These are phyloP conservation scores for Campoletis raptor DNA, from an alignment of 2,888 invertebrate species.

Conservation along the genomic window DNA sequence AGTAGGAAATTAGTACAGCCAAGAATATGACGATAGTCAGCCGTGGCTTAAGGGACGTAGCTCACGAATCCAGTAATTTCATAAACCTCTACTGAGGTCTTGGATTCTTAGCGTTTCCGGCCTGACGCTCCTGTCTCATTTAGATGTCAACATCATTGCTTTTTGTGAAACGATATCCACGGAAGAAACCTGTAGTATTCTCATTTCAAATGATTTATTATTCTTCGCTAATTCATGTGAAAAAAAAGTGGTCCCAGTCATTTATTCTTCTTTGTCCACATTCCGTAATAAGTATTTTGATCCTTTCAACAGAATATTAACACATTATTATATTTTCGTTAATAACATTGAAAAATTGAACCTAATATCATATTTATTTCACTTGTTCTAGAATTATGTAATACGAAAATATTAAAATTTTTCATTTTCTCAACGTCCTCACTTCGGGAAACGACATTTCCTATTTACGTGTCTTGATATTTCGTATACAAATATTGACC, in stretches of 20 bases:
- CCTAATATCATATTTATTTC: neutral
- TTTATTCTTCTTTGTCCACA: neutral
- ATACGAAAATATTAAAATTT: neutral
- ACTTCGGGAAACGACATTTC: no score
- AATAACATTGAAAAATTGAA: neutral
- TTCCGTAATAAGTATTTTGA: neutral
- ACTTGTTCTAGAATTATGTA: neutral
- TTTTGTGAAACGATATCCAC: slow-evolving; percentile 25
- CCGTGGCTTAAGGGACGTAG: slow-evolving; percentile 40
- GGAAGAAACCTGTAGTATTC: slow-evolving; percentile 12
- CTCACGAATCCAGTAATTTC: slow-evolving; percentile 63
- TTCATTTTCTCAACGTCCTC: neutral
- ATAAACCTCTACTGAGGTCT: slow-evolving; percentile 51
- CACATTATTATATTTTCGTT: neutral
- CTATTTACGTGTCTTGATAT: no score
- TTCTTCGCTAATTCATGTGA: neutral
- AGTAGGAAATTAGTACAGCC: slow-evolving; percentile 3
- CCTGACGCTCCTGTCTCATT: slow-evolving; percentile 56
- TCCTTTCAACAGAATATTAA: neutral
- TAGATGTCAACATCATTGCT: slow-evolving; percentile 61
- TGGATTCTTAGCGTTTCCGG: slow-evolving; percentile 40
- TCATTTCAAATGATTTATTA: slow-evolving; percentile 30
- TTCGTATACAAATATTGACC: no score
- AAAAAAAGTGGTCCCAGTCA: neutral
- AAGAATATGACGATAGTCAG: slow-evolving; percentile 27